Conservation (phyloP, 2,888 invertebrate genomes). For the Uloborus plumipes region DNA sequence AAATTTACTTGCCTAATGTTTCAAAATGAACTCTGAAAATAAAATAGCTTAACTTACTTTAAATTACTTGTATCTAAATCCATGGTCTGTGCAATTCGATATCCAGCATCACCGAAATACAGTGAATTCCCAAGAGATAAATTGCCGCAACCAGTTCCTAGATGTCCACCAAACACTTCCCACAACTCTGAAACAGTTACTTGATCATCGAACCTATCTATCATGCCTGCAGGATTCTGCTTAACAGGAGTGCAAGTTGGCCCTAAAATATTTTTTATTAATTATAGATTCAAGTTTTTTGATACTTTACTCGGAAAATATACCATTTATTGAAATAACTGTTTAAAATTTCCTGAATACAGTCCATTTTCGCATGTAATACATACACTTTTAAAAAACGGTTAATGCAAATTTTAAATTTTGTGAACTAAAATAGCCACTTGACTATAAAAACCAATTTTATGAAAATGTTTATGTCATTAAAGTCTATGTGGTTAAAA, state of each 20-base stretch:
- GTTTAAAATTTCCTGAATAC: too few species aligned
- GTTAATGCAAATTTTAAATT: too few species aligned
- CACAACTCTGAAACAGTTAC: conserved; percentile 69
- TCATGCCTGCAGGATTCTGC: conserved; percentile 68
- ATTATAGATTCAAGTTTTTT: not conserved
- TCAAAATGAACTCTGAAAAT: too few species aligned
- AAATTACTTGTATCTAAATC: conserved; percentile 70
- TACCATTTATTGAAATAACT: too few species aligned
- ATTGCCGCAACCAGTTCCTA: conserved; percentile 70
- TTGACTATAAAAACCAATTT: too few species aligned
- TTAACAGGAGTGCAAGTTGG: conserved; percentile 65
- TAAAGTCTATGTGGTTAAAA: too few species aligned
- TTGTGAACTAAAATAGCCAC: too few species aligned
- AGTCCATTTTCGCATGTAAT: too few species aligned
- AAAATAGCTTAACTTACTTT: conserved; percentile 66
- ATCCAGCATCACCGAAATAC: conserved; percentile 70
- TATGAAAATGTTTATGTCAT: too few species aligned
- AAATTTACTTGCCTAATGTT: too few species aligned
- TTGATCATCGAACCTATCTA: conserved; percentile 71
- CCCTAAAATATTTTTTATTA: conserved; percentile 36
- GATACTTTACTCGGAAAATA: too few species aligned
- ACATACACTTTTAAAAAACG: too few species aligned
- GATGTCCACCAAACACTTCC: conserved; percentile 70
- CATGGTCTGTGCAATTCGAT: conserved; percentile 70
- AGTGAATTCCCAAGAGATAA: conserved; percentile 70